Evolutionary conservation across 2,797 vertebrate species (phyloP).

Genomic region (Trachurus trachurus): DNA sequence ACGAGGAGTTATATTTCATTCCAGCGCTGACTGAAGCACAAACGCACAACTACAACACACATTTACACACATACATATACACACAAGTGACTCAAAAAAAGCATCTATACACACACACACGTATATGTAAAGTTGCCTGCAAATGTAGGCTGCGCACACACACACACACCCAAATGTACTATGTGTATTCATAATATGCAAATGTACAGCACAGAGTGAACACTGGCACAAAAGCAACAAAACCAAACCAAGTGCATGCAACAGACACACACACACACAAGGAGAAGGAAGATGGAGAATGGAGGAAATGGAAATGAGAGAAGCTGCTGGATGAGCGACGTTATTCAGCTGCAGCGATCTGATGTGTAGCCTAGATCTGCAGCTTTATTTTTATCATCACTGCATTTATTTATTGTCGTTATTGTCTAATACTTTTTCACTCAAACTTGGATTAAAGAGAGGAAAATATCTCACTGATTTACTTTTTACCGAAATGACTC

Average conservation of each 20-base stretch:
- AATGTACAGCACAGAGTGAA: conserved; percentile 22
- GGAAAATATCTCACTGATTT: neutral
- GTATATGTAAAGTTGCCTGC: neutral
- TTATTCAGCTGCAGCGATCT: conserved; percentile 33
- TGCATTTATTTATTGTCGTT: neutral
- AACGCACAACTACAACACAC: conserved; percentile 8
- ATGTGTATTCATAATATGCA: conserved; percentile 40
- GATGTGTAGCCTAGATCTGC: neutral
- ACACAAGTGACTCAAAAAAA: neutral
- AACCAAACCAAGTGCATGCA: neutral
- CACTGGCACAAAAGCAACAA: neutral
- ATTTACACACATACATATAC: conserved; percentile 2
- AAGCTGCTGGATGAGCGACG: conserved; percentile 10
- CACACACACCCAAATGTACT: neutral
- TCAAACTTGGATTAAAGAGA: neutral
- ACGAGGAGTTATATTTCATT: conserved; percentile 43
- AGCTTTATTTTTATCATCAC: neutral
- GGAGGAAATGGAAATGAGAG: conserved; percentile 19
- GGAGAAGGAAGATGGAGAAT: conserved; percentile 2
- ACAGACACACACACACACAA: neutral
- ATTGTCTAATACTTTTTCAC: no score
- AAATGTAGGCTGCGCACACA: neutral
- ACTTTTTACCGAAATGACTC: no score
- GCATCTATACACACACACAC: neutral
- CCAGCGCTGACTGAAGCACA: conserved; percentile 14